Base-by-base conservation (phyloP, 1,140 invertebrate genomes). In the Polypedilum vanderplanki region DNA sequence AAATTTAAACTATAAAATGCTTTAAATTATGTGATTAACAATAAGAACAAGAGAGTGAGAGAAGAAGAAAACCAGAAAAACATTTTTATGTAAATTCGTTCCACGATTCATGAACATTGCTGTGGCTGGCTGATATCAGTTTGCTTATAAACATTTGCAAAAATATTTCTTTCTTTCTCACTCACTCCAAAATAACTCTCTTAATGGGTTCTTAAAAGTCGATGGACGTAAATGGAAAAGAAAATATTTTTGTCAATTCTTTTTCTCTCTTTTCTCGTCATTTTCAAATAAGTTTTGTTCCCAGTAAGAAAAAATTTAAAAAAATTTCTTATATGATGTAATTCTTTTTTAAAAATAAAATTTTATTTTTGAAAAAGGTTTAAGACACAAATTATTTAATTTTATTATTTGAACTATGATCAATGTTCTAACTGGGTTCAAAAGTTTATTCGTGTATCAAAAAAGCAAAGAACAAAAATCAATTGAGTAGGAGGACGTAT, bases 171-270 rank as follows among this genome's bases (percentile, higher is more conserved):
- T 15, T 57, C 12, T 12, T 3, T 57, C 46, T 57, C 46, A 57
- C n/a, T 12, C 46, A n/a, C 46, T 57, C 15, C 4, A 57, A 57
- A 57, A n/a, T 57, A 33, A 33, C 24, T 33, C 24, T 33, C 24
- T 57, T 57, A 57, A 57, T 57, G 10, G 46, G 46, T 57, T 57
- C 46, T 57, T 57, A 57, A 33, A 57, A 57, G 46, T 57, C 46
- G 10, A 57, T 57, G 46, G 46, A 57, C 46, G 9, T 57, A 57
- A 57, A 57, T 57, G 46, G 46, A 57, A 57, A 33, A 3, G 24
- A 33, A 33, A 33, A 33, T 33, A 33, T 33, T 33, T 33, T 33
- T 33, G 24, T 33, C 24, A 33, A 33, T 33, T 33, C 24, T 33
- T 5, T 33, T 33, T 5, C 5, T 33, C 24, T 33, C 24, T 33